Evolutionary conservation across 2,113 vertebrate genomes (phyloP).

Genomic region (Dunckerocampus dactyliophorus): DNA sequence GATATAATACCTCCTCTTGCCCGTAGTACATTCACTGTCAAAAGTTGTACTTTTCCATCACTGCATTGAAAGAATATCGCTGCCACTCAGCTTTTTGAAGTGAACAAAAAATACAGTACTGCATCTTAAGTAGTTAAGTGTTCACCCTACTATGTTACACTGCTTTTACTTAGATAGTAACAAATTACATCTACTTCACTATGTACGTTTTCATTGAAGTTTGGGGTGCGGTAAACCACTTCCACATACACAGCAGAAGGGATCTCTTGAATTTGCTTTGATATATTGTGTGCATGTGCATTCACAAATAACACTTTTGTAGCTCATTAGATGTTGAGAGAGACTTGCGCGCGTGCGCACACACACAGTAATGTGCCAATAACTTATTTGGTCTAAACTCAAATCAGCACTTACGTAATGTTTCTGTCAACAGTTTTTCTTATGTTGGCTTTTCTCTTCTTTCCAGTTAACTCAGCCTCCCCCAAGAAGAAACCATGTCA

Average conservation of each 20-base stretch:
- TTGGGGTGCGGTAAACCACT: neutral
- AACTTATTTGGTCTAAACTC: too few relatives aligned
- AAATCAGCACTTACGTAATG: neutral
- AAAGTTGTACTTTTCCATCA: constrained; percentile 3
- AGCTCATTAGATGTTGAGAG: too few relatives aligned
- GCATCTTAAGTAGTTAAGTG: too few relatives aligned
- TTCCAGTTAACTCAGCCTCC: constrained; percentile 46
- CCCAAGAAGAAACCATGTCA: constrained; percentile 65
- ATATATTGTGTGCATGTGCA: too few relatives aligned
- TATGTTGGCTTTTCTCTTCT: neutral
- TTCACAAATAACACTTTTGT: too few relatives aligned
- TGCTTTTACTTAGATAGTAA: neutral
- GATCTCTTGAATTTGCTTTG: neutral
- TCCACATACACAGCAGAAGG: neutral
- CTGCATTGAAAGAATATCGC: neutral
- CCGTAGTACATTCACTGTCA: neutral
- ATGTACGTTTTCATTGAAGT: neutral
- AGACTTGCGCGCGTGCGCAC: too few relatives aligned
- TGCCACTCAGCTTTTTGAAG: too few relatives aligned
- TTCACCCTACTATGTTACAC: neutral
- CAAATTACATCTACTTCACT: neutral
- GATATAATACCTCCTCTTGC: neutral
- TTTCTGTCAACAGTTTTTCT: neutral
- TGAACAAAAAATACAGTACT: too few relatives aligned
- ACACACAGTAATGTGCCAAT: too few relatives aligned